phyloP scores from a whole-genome alignment of 2,888 invertebrate species.

The Lasius platythorax region DNA sequence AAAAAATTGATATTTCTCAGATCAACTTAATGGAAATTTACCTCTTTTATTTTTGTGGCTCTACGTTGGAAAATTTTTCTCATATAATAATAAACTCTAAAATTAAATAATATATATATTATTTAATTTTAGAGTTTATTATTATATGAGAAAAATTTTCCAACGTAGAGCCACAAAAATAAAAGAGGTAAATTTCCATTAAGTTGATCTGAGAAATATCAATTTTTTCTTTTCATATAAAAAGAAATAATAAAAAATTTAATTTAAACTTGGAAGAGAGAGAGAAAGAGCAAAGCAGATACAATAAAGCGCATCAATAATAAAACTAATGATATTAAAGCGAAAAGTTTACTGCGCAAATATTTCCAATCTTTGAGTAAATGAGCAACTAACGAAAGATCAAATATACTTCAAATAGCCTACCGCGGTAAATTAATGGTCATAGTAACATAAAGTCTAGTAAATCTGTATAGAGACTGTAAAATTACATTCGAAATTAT shows the following conservation, averaged over 20 bases:
- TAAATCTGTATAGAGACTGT: not conserved
- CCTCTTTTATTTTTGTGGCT: no score
- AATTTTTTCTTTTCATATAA: not conserved
- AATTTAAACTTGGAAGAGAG: not conserved
- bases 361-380: not conserved
- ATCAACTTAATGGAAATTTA: no score
- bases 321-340: not conserved
- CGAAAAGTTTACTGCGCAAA: not conserved
- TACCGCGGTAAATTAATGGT: not conserved
- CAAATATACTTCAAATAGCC: not conserved
- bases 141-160: no score
- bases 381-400: not conserved
- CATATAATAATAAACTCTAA: no score
- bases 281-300: not conserved
- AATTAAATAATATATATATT: no score
- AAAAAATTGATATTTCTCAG: not conserved
- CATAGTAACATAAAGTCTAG: not conserved
- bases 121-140: no score
- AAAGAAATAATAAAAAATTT: not conserved
- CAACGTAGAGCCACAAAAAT: no score
- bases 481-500: slow-evolving; percentile 3
- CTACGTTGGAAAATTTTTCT: no score
- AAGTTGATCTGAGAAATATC: not conserved
- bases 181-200: no score
- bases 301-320: not conserved